phyloP scores from a whole-genome alignment of 1,140 invertebrate species.

The Drosophila sulfurigaster region DNA sequence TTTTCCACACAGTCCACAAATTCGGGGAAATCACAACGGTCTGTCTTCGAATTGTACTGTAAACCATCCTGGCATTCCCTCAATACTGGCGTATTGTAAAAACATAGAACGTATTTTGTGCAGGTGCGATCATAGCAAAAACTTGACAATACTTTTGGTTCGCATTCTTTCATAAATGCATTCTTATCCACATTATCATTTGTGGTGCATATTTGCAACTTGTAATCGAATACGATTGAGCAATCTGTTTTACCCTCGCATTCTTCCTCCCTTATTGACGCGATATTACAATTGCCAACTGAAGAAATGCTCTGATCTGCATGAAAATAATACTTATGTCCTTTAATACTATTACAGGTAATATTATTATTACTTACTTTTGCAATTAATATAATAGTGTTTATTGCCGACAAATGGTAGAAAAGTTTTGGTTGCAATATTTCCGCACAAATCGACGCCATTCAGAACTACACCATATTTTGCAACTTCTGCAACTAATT shows the following conservation, averaged over 20 bases:
- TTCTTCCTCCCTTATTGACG: not conserved
- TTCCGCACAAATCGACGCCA: constrained; percentile 44
- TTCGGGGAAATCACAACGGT: constrained; percentile 77
- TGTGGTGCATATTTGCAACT: constrained; percentile 40
- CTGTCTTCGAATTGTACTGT: constrained; percentile 70
- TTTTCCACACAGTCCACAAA: constrained; percentile 79
- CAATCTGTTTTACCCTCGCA: constrained; percentile 8
- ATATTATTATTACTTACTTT: constrained; percentile 29
- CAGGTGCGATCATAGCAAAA: constrained; percentile 77
- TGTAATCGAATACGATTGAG: constrained; percentile 40
- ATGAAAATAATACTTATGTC: not conserved
- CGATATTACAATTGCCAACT: not conserved
- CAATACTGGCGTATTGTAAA: constrained; percentile 60
- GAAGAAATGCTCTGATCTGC: not conserved
- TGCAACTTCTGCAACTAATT: not conserved
- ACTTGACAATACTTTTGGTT: constrained; percentile 25
- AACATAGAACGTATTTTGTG: constrained; percentile 78
- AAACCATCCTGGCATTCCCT: constrained; percentile 68
- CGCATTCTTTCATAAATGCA: constrained; percentile 47
- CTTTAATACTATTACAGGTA: not conserved
- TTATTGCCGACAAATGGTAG: constrained; percentile 57
- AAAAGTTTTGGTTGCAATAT: constrained; percentile 43
- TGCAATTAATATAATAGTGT: constrained; percentile 40
- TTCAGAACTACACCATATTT: constrained; percentile 29
- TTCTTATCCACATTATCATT: not conserved